Base-by-base conservation (phyloP, 2,888 invertebrate genomes). In the Alentia gelatinosa region DNA sequence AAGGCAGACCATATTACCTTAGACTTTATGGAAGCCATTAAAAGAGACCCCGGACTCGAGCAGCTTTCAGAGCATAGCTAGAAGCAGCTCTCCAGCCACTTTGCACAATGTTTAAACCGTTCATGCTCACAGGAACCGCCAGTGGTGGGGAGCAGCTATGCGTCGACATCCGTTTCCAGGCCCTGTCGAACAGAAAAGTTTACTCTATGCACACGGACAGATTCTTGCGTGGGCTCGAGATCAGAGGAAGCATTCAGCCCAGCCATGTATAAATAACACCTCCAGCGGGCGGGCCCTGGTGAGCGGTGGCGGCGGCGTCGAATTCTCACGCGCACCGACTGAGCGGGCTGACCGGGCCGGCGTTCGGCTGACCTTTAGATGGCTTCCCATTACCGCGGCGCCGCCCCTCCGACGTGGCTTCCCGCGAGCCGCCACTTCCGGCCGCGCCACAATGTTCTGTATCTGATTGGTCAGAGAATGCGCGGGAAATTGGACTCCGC, bases 341-440 rank as follows among this genome's bases (percentile, higher is more conserved):
- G 23, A n/a, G 3, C 56, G n/a, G 33, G 3, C 33, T 74, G 74
- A 74, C 74, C 74, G 74, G 30, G 74, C 37, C 75, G 37, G 79
- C 79, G 19, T 79, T 79, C 37, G 79, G 79, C 39, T 79, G 79
- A 79, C 79, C 79, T 79, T 79, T 39, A 23, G 79, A 79, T 79
- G 79, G 79, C 79, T 79, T 79, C 79, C 79, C 79, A 79, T 79
- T 79, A 79, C 79, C 79, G 79, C 79, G 15, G 75, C 26, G 75
- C 68, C 68, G 15, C n/a, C n/a, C 75, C 35, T 35, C 9, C 23
- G 12, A 12, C 37, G 37, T 35, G 23, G 37, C 35, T 35, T 79
- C 37, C 37, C 79, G 79, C 19, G 23, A 9, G 79, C 37, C 39
- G 15, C 79, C 39, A 39, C 79, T 79, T 79, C 79, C 79, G 79